phyloP scores from a whole-genome alignment of 2,113 vertebrate species.

The Protobothrops mucrosquamatus region DNA sequence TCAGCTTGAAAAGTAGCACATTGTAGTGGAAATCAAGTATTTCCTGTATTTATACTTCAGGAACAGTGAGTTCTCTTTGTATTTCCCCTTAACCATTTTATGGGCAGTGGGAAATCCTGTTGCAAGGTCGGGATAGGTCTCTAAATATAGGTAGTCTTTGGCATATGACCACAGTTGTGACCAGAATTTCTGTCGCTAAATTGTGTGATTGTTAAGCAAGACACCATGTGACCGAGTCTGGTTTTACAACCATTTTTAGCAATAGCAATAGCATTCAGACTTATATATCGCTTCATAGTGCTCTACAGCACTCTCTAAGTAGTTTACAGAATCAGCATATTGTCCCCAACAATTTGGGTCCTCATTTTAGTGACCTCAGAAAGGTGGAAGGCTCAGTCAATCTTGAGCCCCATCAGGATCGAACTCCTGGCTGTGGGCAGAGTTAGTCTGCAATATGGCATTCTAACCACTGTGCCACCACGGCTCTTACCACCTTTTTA shows the following conservation, averaged over 20 bases:
- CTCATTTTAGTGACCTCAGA: background rate
- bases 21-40: background rate
- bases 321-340: background rate
- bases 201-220: background rate
- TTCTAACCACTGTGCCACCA: background rate
- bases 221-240: background rate
- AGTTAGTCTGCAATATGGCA: background rate
- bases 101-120: background rate
- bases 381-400: background rate
- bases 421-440: background rate
- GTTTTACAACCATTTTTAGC: background rate
- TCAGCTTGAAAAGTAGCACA: background rate
- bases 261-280: background rate
- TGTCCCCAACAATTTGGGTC: background rate
- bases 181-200: background rate
- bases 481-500: background rate
- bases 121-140: background rate
- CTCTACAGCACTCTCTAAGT: background rate
- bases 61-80: background rate
- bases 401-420: background rate
- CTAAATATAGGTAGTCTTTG: background rate
- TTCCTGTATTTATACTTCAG: background rate
- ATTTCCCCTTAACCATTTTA: background rate
- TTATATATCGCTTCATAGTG: background rate
- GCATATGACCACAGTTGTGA: background rate